These are phyloP conservation scores for Dipodomys stephensi DNA, from an alignment of 2,113 vertebrate species.

Conservation along the genomic window DNA sequence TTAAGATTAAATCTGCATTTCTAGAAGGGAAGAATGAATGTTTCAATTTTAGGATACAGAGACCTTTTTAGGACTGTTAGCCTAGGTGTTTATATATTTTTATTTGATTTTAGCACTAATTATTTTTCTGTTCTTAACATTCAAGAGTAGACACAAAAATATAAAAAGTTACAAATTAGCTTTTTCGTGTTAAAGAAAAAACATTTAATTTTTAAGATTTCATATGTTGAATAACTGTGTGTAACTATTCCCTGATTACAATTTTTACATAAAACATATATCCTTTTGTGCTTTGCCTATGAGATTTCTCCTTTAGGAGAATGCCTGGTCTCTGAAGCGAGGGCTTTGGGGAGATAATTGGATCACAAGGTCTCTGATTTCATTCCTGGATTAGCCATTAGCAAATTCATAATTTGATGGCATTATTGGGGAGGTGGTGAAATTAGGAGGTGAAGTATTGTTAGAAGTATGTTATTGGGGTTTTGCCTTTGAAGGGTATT, in stretches of 20 bases:
- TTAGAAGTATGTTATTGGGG: neutral
- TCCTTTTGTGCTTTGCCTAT: neutral
- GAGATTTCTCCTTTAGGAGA: neutral
- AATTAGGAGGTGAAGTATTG: neutral
- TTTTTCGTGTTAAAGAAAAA: slow-evolving; percentile 24
- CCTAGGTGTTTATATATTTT: neutral
- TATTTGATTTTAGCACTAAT: neutral
- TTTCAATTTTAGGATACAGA: slow-evolving; percentile 15
- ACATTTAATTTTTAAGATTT: slow-evolving; percentile 26
- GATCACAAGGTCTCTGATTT: neutral
- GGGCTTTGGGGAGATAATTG: neutral
- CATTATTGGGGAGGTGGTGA: neutral
- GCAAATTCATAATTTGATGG: neutral
- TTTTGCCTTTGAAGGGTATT: neutral
- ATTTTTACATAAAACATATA: neutral
- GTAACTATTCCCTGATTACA: neutral
- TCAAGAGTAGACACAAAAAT: neutral
- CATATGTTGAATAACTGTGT: neutral
- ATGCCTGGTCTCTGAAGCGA: no score
- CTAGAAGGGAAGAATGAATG: neutral
- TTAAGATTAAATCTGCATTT: slow-evolving; percentile 35
- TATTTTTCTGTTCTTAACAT: neutral
- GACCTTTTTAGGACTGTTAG: neutral
- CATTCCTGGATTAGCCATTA: neutral
- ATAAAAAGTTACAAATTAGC: neutral